Conservation (phyloP, 2,797 vertebrate genomes). For the Pangasius djambal region DNA sequence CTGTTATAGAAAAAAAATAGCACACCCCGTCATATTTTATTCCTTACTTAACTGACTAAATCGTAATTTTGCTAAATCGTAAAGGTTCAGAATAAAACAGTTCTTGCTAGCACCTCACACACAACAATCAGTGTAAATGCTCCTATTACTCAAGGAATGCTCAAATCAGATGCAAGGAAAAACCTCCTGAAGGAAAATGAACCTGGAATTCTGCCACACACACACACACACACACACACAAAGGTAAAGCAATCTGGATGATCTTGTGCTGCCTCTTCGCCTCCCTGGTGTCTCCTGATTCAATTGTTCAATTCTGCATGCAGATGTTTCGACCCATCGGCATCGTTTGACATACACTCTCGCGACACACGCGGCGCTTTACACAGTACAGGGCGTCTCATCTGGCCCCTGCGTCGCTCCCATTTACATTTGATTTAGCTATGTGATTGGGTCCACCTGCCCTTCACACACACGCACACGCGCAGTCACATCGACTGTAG, state of each 20-base stretch:
- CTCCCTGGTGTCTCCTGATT: slow-evolving; percentile 44
- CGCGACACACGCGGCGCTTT: slow-evolving; percentile 56
- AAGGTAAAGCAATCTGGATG: background rate
- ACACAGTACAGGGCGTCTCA: slow-evolving; percentile 62
- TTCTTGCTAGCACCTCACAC: background rate
- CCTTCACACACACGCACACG: slow-evolving; percentile 46
- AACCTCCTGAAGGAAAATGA: background rate
- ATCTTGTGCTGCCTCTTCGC: slow-evolving; percentile 45
- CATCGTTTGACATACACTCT: slow-evolving; percentile 58
- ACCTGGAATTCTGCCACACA: slow-evolving; percentile 4
- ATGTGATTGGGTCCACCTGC: slow-evolving; percentile 73
- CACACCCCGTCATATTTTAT: background rate
- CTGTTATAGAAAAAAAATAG: background rate
- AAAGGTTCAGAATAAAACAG: background rate
- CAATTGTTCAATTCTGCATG: slow-evolving; percentile 61
- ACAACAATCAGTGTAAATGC: background rate
- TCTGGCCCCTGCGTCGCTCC: slow-evolving; percentile 56
- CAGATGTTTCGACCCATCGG: slow-evolving; percentile 55
- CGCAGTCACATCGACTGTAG: slow-evolving; percentile 21
- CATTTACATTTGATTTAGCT: slow-evolving; percentile 73
- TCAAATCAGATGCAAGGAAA: background rate
- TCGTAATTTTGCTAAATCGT: background rate
- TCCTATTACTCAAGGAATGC: background rate
- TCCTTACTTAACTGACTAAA: background rate
- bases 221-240: slow-evolving; percentile 34